These are phyloP conservation scores for Lonchura striata DNA, from an alignment of 2,113 vertebrate genomes.

Conservation along the genomic window DNA sequence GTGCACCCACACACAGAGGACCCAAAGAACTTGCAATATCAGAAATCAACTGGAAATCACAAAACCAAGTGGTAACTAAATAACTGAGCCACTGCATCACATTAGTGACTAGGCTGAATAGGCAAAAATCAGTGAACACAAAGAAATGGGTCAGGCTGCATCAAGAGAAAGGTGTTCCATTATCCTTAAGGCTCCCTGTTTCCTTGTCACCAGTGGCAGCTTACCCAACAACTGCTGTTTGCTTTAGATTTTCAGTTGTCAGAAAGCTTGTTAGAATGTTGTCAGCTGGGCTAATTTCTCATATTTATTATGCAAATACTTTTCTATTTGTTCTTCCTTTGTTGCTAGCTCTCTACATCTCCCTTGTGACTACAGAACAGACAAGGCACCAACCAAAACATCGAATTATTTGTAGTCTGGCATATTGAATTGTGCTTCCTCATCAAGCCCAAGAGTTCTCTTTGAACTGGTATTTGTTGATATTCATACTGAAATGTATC, in stretches of 20 bases:
- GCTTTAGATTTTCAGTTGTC: background rate
- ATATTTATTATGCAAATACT: background rate
- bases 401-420: background rate
- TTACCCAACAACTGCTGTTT: background rate
- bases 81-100: background rate
- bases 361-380: background rate
- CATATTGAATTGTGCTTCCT: background rate
- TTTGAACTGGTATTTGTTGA: background rate
- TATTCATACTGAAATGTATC: background rate
- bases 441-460: background rate
- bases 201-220: background rate
- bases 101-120: background rate
- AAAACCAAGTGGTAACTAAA: background rate
- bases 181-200: background rate
- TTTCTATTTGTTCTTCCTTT: background rate
- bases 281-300: background rate
- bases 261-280: background rate
- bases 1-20: background rate
- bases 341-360: background rate
- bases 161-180: background rate
- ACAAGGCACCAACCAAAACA: background rate
- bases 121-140: background rate
- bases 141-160: background rate
- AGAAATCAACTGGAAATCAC: background rate
- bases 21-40: background rate